Evolutionary conservation across 2,113 vertebrate species (phyloP).

Genomic region (Proteles cristata): DNA sequence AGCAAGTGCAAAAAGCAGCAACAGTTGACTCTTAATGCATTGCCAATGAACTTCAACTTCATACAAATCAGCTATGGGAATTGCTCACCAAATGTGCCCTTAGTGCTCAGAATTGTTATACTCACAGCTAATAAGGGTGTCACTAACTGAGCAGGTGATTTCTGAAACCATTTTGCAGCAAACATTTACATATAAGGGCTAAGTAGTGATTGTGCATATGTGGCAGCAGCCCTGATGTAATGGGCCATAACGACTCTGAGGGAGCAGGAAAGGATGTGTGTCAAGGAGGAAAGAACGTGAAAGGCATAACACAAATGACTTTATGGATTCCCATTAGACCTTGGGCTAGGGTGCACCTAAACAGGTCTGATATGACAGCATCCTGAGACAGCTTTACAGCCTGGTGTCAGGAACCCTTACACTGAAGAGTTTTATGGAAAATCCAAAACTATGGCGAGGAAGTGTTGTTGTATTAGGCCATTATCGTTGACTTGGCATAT

Average conservation of each 20-base stretch:
- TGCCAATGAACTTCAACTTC: not conserved
- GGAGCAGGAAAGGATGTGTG: not conserved
- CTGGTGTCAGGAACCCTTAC: slow-evolving; percentile 38
- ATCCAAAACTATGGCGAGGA: not conserved
- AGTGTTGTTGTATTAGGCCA: not conserved
- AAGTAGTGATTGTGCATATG: not conserved
- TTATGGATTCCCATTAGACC: slow-evolving; percentile 65
- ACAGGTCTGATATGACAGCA: slow-evolving; percentile 49
- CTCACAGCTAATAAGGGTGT: slow-evolving; percentile 58
- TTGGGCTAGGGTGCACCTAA: slow-evolving; percentile 48
- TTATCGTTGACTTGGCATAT: not conserved
- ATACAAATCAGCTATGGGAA: not conserved
- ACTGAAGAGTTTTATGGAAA: slow-evolving; percentile 44
- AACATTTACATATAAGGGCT: slow-evolving; percentile 69
- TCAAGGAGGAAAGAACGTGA: not conserved
- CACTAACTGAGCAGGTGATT: not conserved
- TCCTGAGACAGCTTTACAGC: not conserved
- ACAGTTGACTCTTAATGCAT: not conserved
- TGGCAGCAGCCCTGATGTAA: slow-evolving; percentile 76
- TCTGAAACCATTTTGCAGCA: slow-evolving; percentile 25
- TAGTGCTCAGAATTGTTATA: not conserved
- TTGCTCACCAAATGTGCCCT: not conserved
- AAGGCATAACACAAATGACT: slow-evolving; percentile 58
- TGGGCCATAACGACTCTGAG: slow-evolving; percentile 60
- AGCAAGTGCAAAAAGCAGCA: not conserved